These are phyloP conservation scores for Apotomis betuletana DNA, from an alignment of 2,888 invertebrate species.

Conservation along the genomic window DNA sequence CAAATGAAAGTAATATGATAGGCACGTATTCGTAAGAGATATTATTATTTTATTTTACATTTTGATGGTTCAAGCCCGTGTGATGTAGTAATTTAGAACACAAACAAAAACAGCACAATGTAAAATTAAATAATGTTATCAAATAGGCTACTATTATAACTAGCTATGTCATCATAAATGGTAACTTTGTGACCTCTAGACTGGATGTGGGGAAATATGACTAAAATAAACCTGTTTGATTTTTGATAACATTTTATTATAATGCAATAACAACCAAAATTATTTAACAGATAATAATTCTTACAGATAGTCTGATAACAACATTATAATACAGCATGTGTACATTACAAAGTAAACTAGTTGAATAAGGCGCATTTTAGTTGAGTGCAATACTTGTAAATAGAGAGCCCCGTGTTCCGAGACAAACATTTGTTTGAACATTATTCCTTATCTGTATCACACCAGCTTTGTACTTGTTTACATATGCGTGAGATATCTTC, in stretches of 20 bases:
- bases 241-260: slow-evolving; percentile 35
- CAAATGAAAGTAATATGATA: too few species aligned
- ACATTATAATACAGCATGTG: slow-evolving; percentile 4
- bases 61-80: too few species aligned
- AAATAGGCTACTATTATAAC: too few species aligned
- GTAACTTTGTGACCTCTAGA: too few species aligned
- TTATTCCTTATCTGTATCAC: slow-evolving; percentile 44
- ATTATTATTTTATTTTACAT: too few species aligned
- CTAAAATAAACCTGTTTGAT: slow-evolving; percentile 5
- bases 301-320: slow-evolving; percentile 15
- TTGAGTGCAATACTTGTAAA: slow-evolving; percentile 10
- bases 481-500: slow-evolving; percentile 88
- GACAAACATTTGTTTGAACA: slow-evolving; percentile 3
- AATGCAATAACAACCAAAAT: slow-evolving; percentile 19
- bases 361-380: slow-evolving; percentile 12
- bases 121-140: too few species aligned
- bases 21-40: too few species aligned
- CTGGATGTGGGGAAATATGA: not conserved
- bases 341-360: slow-evolving; percentile 16
- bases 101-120: too few species aligned
- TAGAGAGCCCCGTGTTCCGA: slow-evolving; percentile 30
- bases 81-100: too few species aligned
- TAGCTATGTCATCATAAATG: not conserved
- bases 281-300: slow-evolving; percentile 21
- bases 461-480: slow-evolving; percentile 57